Evolutionary conservation across 2,888 invertebrate genomes (phyloP).

Genomic region (Idaea biselata): DNA sequence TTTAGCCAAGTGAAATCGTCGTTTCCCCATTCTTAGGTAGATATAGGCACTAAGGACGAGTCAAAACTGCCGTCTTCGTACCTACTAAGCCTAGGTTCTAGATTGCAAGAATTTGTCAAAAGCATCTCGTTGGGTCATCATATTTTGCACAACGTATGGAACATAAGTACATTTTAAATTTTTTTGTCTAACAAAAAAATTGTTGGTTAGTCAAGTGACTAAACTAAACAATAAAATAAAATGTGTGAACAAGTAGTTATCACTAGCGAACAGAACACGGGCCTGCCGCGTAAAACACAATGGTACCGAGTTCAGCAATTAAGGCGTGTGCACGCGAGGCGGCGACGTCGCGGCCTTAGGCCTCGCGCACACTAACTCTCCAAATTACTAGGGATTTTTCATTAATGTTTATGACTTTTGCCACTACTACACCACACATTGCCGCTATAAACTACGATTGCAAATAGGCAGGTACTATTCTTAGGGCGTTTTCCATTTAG

Average conservation of each 20-base stretch:
- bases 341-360: slow-evolving; percentile 58
- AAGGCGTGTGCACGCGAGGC: slow-evolving; percentile 65
- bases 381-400: slow-evolving; percentile 44
- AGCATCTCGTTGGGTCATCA: no score
- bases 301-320: slow-evolving; percentile 52
- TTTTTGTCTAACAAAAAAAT: no score
- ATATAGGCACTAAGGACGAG: no score
- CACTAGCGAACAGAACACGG: slow-evolving; percentile 20
- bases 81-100: no score
- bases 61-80: no score
- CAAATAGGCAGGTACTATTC: neutral
- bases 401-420: slow-evolving; percentile 48
- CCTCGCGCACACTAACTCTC: slow-evolving; percentile 41
- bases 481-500: neutral
- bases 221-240: neutral
- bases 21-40: no score
- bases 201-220: neutral
- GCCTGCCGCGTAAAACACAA: slow-evolving; percentile 36
- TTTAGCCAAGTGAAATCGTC: no score
- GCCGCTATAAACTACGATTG: slow-evolving; percentile 2
- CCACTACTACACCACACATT: slow-evolving; percentile 4
- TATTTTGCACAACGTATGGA: no score
- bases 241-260: slow-evolving; percentile 15
- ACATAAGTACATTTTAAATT: no score
- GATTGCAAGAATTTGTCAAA: no score